A percentile compares a stretch with the other conserved stretches of the same genome.
Evolutionary conservation across 2,797 vertebrate genomes (phyloP).

Genomic region (Crenichthys baileyi): DNA sequence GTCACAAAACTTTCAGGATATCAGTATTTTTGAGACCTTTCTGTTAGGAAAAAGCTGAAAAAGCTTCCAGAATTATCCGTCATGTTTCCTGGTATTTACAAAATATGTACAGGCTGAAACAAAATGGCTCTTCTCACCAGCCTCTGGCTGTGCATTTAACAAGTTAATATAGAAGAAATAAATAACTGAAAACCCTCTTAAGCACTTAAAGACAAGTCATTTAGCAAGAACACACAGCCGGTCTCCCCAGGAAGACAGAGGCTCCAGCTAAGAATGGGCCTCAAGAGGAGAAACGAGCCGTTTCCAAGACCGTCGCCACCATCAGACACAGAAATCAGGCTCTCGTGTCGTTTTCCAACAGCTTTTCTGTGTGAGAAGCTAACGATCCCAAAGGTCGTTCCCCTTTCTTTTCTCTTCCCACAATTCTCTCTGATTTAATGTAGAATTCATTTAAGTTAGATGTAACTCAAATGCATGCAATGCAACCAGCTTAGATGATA

Average conservation of each 20-base stretch:
- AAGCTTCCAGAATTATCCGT: background rate
- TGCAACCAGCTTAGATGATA: background rate
- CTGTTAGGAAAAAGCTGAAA: too few relatives aligned
- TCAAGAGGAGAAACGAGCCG: background rate
- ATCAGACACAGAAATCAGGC: background rate
- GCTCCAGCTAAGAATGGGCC: background rate
- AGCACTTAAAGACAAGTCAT: background rate
- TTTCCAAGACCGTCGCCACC: background rate
- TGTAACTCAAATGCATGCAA: background rate
- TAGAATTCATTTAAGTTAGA: background rate
- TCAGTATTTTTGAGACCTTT: background rate
- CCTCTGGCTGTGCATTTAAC: background rate
- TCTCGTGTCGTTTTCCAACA: background rate
- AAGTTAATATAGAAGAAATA: background rate
- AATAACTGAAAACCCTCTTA: background rate
- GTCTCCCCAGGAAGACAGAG: background rate
- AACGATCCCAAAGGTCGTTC: background rate
- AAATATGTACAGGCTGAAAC: background rate
- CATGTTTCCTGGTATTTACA: background rate
- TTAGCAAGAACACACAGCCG: background rate
- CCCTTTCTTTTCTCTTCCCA: background rate
- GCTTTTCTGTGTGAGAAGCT: background rate
- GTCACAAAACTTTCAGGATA: background rate
- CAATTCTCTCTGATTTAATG: background rate
- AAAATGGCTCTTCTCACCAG: background rate